These are phyloP conservation scores for Archivesica marissinica DNA, from an alignment of 1,140 invertebrate genomes.

Conservation along the genomic window DNA sequence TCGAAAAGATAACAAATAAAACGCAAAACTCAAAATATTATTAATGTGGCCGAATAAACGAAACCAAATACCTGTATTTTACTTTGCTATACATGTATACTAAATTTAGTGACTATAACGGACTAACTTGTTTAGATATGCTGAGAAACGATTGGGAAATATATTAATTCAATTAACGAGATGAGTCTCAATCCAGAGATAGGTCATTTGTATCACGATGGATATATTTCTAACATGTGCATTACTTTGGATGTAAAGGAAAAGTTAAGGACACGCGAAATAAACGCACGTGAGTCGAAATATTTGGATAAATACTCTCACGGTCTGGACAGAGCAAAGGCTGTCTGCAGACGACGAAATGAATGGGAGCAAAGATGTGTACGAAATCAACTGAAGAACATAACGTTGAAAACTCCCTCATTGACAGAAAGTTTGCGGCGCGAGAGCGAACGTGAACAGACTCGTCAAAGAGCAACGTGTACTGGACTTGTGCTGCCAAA, in stretches of 20 bases:
- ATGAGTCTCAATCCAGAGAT: conserved; percentile 59
- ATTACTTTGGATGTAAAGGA: conserved; percentile 57
- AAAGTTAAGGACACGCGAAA: conserved; percentile 56
- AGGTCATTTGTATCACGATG: conserved; percentile 66
- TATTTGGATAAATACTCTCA: conserved; percentile 46
- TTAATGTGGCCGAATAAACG: too few relatives aligned
- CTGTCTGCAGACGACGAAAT: conserved; percentile 42
- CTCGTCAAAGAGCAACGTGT: neutral
- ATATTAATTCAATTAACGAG: too few relatives aligned
- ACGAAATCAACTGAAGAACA: conserved; percentile 35
- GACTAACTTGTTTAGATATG: too few relatives aligned
- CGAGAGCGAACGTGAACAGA: conserved; percentile 26
- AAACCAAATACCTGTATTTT: too few relatives aligned
- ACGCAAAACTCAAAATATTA: too few relatives aligned
- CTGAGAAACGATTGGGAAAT: too few relatives aligned
- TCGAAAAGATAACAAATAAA: too few relatives aligned
- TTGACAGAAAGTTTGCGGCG: neutral
- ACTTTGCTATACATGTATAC: too few relatives aligned
- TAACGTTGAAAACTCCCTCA: conserved; percentile 47
- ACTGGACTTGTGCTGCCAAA: neutral
- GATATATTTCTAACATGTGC: conserved; percentile 26
- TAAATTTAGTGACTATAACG: too few relatives aligned
- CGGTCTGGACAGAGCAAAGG: conserved; percentile 51
- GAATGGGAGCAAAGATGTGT: conserved; percentile 51
- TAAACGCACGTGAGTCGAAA: conserved; percentile 62